phyloP scores from a whole-genome alignment of 2,113 vertebrate species.

The Salminus brasiliensis region DNA sequence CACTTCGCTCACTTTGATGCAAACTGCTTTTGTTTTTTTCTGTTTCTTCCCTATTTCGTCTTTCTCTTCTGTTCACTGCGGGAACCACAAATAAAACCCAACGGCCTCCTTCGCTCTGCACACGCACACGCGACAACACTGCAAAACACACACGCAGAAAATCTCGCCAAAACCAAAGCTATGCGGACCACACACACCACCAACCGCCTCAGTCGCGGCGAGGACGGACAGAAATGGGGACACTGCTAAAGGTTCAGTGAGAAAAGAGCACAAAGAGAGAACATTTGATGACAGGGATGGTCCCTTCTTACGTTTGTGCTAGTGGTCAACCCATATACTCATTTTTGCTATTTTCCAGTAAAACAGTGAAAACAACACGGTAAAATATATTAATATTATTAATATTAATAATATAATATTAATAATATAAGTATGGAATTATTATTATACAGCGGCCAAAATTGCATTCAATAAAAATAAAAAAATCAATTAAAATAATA shows the following conservation, averaged over 20 bases:
- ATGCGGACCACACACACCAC: conserved; percentile 19
- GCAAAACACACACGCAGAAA: conserved; percentile 48
- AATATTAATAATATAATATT: too few relatives aligned
- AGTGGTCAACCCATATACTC: neutral
- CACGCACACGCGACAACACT: conserved; percentile 58
- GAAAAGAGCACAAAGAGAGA: neutral
- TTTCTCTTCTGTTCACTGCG: neutral
- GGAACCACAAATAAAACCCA: conserved; percentile 70
- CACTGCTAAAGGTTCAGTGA: neutral
- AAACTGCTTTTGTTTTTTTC: conserved; percentile 65
- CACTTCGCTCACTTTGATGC: conserved; percentile 67
- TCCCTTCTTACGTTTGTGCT: neutral
- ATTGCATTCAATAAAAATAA: too few relatives aligned
- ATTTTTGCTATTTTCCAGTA: too few relatives aligned
- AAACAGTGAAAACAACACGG: neutral
- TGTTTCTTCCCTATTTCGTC: neutral
- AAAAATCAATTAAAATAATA: too few relatives aligned
- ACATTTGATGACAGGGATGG: neutral
- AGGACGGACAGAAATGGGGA: neutral
- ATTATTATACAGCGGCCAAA: too few relatives aligned
- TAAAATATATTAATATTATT: too few relatives aligned
- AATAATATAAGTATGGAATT: too few relatives aligned
- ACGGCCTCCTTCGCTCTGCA: conserved; percentile 65
- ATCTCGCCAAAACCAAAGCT: conserved; percentile 10
- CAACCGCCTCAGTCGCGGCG: neutral